Percentiles rank a stretch among this genome's conserved stretches.
These are phyloP conservation scores for Oikopleura dioica DNA, from an alignment of 23 tunicate genomes.

Conservation along the genomic window DNA sequence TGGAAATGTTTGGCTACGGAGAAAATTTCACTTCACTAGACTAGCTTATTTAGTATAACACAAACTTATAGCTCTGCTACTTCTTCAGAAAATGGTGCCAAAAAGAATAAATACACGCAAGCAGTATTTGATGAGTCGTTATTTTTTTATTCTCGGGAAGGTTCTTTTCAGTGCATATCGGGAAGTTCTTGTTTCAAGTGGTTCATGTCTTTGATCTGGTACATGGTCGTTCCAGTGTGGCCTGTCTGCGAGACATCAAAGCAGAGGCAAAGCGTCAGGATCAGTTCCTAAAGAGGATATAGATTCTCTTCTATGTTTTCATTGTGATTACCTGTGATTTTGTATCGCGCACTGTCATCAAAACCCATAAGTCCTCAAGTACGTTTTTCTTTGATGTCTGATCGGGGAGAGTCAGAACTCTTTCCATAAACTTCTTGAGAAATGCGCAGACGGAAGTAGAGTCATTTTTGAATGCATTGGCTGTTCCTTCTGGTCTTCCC, in stretches of 20 bases:
- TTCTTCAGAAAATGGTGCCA: too few relatives aligned
- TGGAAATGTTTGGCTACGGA: slow-evolving; percentile 4
- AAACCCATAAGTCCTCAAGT: not conserved
- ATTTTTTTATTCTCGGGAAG: too few relatives aligned
- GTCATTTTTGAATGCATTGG: not conserved
- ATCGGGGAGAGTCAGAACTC: not conserved
- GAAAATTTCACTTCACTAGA: too few relatives aligned
- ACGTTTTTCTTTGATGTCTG: not conserved
- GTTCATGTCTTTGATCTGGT: slow-evolving; percentile 1
- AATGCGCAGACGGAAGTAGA: not conserved
- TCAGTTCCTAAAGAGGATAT: not conserved
- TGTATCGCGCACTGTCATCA: not conserved
- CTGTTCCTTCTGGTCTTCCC: not conserved
- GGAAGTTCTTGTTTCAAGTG: too few relatives aligned
- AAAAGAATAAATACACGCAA: too few relatives aligned
- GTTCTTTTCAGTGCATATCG: too few relatives aligned
- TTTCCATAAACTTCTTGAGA: not conserved
- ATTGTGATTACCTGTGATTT: slow-evolving; percentile 2
- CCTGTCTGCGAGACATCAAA: slow-evolving; percentile 7
- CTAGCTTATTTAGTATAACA: too few relatives aligned
- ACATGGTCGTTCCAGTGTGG: not conserved
- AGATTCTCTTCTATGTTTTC: not conserved
- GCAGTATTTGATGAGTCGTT: too few relatives aligned
- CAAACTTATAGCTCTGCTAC: too few relatives aligned
- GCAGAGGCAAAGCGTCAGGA: not conserved